These are phyloP conservation scores for Buceros bicornis DNA, from an alignment of 2,797 vertebrate genomes.

Conservation along the genomic window DNA sequence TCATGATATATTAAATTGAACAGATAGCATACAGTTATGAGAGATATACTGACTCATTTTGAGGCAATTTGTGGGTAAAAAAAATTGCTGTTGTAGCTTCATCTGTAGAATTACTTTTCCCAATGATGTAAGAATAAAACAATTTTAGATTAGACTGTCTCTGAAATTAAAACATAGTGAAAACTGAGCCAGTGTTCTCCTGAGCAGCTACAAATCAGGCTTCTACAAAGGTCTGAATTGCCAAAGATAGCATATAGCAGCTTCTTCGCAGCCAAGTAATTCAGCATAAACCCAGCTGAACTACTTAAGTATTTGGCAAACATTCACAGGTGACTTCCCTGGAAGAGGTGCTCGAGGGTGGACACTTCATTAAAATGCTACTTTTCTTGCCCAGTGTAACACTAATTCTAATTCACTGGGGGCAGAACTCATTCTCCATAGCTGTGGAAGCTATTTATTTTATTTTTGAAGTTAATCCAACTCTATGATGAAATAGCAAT, in stretches of 20 bases:
- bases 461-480: conserved; percentile 25
- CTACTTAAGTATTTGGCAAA: neutral
- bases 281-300: neutral
- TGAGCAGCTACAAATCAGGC: neutral
- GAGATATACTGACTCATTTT: neutral
- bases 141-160: neutral
- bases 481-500: neutral
- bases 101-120: neutral
- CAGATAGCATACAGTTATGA: neutral
- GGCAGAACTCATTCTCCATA: conserved; percentile 4
- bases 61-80: neutral
- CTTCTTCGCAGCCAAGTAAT: neutral
- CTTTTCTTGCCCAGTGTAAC: neutral
- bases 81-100: neutral
- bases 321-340: neutral
- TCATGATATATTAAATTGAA: conserved; percentile 32
- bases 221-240: neutral
- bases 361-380: conserved; percentile 24
- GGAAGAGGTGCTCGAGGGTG: neutral
- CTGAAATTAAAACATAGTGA: neutral
- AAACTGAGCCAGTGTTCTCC: neutral
- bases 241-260: neutral
- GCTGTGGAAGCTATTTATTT: conserved; percentile 3
- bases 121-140: conserved; percentile 1
- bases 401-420: conserved; percentile 3